A percentile compares a stretch with the other conserved stretches of the same genome.
Conservation (phyloP, 2,113 vertebrate species). For the Rhipidura dahli region DNA sequence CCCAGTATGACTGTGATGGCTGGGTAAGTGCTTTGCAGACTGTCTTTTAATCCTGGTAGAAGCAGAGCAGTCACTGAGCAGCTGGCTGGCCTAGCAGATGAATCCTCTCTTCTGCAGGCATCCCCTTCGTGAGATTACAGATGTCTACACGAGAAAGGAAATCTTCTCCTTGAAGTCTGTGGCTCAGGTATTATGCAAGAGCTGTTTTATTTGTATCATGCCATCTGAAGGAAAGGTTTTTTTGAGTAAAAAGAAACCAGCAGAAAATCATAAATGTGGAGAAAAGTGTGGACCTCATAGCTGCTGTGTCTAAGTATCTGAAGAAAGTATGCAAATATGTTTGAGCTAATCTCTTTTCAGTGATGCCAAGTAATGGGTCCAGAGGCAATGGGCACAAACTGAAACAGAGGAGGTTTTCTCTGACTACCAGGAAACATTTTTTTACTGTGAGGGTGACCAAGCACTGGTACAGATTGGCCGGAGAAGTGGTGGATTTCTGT, state of each 20-base stretch:
- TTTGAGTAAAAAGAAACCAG: not conserved
- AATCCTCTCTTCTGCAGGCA: not conserved
- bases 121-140: not conserved
- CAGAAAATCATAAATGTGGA: not conserved
- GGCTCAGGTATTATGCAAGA: not conserved
- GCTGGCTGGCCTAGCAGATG: not conserved
- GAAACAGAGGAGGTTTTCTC: not conserved
- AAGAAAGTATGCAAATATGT: not conserved
- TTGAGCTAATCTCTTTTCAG: not conserved
- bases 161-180: not conserved
- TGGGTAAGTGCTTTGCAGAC: not conserved
- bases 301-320: too few relatives aligned
- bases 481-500: not conserved
- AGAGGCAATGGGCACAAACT: not conserved
- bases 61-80: not conserved
- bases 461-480: not conserved
- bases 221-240: not conserved
- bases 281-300: accelerated
- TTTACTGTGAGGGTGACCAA: not conserved
- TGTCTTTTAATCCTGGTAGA: not conserved
- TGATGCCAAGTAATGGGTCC: not conserved
- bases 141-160: not conserved
- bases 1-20: not conserved
- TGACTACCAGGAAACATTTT: not conserved
- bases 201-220: not conserved